Percentiles rank a stretch among this genome's conserved stretches.
These are phyloP conservation scores for Lonchura striata DNA, from an alignment of 2,113 vertebrate species.

Conservation along the genomic window DNA sequence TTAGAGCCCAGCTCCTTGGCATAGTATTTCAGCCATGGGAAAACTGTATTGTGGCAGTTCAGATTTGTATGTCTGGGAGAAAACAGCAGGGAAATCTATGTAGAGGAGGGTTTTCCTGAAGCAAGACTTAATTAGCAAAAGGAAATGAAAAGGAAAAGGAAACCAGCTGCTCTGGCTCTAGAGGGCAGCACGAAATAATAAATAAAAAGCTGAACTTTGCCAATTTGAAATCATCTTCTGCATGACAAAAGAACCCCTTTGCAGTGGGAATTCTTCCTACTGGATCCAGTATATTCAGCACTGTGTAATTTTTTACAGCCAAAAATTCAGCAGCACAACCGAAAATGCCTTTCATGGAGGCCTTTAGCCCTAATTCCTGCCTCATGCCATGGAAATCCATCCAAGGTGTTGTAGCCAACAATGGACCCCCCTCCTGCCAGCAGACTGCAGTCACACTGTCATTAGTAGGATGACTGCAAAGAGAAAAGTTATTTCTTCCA, in stretches of 20 bases:
- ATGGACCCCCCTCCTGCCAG: fast-evolving
- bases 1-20: background rate
- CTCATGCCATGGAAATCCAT: background rate
- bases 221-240: background rate
- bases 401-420: background rate
- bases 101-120: background rate
- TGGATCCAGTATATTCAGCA: background rate
- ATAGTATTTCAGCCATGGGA: background rate
- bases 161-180: slow-evolving; percentile 38
- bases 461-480: background rate
- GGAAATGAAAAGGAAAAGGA: background rate
- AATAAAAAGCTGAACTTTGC: background rate
- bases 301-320: fast-evolving
- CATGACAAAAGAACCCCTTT: background rate
- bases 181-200: slow-evolving; percentile 65
- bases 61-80: background rate
- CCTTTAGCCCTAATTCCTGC: background rate
- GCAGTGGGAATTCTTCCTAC: background rate
- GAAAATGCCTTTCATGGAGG: background rate
- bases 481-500: background rate
- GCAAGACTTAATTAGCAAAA: background rate
- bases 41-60: background rate
- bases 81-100: background rate
- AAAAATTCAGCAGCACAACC: background rate
- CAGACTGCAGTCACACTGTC: background rate